Evolutionary conservation across 2,888 invertebrate species (phyloP).

Genomic region (Eristalis pertinax): DNA sequence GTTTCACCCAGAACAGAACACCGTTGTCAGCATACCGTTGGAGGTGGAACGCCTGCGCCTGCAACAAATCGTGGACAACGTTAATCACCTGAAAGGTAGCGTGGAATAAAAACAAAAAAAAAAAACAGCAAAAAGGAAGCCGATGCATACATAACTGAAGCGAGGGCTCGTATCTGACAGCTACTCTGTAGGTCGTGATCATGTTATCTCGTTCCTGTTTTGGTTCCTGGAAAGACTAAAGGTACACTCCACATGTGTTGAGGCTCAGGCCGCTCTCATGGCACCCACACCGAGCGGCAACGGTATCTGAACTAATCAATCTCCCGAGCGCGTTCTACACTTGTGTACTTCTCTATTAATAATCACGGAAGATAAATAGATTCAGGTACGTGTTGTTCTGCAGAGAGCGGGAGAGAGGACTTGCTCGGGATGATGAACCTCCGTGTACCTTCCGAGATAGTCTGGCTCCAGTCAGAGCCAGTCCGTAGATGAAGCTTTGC

Average conservation of each 20-base stretch:
- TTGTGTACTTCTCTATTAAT: constrained; percentile 68
- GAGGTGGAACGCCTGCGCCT: constrained; percentile 17
- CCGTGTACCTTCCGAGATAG: neutral
- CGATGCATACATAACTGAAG: constrained; percentile 12
- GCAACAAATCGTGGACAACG: constrained; percentile 51
- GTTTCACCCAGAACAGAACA: constrained; percentile 52
- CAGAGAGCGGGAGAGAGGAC: constrained; percentile 33
- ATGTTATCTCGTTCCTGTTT: constrained; percentile 52
- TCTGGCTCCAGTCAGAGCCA: constrained; percentile 42
- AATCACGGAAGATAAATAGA: constrained; percentile 64
- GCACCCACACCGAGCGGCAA: constrained; percentile 46
- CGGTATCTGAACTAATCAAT: constrained; percentile 68
- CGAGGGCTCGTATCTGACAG: constrained; percentile 44
- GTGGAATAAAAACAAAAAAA: neutral
- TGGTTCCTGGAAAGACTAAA: constrained; percentile 52
- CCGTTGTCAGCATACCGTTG: constrained; percentile 34
- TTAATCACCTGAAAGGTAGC: constrained; percentile 62
- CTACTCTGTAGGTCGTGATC: constrained; percentile 68
- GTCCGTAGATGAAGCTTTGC: constrained; percentile 24
- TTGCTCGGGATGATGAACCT: constrained; percentile 7
- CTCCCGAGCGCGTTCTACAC: constrained; percentile 59
- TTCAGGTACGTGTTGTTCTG: constrained; percentile 40
- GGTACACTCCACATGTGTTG: constrained; percentile 2
- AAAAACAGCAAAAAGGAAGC: constrained; percentile 2
- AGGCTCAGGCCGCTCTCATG: constrained; percentile 38